phyloP scores from a whole-genome alignment of 2,797 vertebrate species.

The Glossophaga mutica region DNA sequence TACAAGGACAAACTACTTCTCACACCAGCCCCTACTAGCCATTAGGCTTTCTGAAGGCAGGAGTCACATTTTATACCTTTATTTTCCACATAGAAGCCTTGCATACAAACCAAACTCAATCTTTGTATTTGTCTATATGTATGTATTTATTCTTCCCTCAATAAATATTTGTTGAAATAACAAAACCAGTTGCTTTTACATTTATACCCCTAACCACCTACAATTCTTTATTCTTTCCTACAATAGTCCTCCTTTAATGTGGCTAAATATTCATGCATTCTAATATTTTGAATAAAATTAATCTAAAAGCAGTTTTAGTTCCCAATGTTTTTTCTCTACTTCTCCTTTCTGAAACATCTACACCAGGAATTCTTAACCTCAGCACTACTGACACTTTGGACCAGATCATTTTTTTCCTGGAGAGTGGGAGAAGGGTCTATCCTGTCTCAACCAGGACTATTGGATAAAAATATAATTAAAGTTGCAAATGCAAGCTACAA shows the following conservation, averaged over 20 bases:
- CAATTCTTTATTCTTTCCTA: neutral
- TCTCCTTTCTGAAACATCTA: neutral
- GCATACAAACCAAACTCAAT: neutral
- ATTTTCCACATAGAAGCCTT: slow-evolving; percentile 10
- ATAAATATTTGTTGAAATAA: slow-evolving; percentile 11
- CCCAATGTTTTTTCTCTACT: neutral
- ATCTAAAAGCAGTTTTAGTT: neutral
- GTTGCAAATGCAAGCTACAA: neutral
- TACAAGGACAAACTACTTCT: neutral
- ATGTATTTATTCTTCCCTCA: neutral
- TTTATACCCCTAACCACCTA: neutral
- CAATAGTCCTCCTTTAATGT: neutral
- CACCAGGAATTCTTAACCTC: neutral
- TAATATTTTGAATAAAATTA: slow-evolving; percentile 26
- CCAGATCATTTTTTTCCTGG: neutral
- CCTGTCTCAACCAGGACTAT: neutral
- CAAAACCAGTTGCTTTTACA: neutral
- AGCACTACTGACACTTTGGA: neutral
- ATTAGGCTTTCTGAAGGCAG: neutral
- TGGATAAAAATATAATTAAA: neutral
- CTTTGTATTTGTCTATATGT: neutral
- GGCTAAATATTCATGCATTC: neutral
- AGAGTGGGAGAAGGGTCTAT: neutral
- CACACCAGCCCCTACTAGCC: neutral
- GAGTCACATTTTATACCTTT: neutral